Evolutionary conservation across 2,113 vertebrate genomes (phyloP).

Genomic region (Baryphthengus martii): DNA sequence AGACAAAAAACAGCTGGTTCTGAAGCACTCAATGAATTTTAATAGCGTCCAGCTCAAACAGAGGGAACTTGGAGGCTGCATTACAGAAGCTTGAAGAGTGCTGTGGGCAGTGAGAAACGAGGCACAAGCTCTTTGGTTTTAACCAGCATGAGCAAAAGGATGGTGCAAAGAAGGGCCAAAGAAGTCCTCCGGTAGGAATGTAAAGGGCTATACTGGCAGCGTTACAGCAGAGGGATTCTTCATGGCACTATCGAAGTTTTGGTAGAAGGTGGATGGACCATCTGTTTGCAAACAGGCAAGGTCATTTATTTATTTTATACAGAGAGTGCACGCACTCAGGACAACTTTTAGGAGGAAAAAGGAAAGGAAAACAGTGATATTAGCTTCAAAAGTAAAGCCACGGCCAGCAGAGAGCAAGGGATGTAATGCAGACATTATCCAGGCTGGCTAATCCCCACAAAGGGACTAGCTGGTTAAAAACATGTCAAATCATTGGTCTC

Average conservation of each 20-base stretch:
- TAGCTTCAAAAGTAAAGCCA: neutral
- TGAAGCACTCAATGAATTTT: neutral
- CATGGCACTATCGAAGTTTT: neutral
- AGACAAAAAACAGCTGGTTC: neutral
- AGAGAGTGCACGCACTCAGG: neutral
- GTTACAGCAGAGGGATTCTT: neutral
- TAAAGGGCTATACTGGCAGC: neutral
- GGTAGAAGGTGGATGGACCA: neutral
- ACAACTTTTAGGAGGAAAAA: neutral
- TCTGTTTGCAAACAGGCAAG: neutral
- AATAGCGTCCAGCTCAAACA: conserved; percentile 6
- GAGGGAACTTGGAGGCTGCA: neutral
- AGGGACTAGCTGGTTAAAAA: neutral
- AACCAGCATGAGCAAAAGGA: neutral
- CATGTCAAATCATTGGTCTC: neutral
- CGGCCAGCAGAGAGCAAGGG: neutral
- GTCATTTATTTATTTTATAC: neutral
- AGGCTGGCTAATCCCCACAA: neutral
- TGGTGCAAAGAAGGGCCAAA: neutral
- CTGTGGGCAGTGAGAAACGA: neutral
- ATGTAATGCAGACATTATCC: neutral
- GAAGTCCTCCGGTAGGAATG: neutral
- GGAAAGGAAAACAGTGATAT: neutral
- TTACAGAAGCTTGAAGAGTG: neutral
- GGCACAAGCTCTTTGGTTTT: neutral